These are phyloP conservation scores for Podocnemis expansa DNA, from an alignment of 2,113 vertebrate genomes.

Conservation along the genomic window DNA sequence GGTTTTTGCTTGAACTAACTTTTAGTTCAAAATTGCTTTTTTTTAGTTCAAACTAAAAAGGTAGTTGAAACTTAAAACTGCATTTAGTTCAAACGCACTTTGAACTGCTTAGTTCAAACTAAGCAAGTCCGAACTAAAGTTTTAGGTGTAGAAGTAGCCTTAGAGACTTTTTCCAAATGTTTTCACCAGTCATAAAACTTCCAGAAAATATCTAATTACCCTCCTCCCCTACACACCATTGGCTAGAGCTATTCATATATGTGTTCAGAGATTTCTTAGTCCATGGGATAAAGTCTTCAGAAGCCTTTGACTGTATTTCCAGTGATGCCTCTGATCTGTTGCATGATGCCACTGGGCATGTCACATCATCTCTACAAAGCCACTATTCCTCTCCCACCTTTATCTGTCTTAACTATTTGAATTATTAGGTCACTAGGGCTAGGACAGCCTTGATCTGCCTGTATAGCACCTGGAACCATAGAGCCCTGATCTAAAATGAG, in stretches of 20 bases:
- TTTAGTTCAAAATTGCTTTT: no score
- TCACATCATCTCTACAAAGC: neutral
- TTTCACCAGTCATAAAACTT: neutral
- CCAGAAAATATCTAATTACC: rapidly evolving
- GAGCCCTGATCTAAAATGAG: neutral
- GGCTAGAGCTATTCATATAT: neutral
- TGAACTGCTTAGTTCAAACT: no score
- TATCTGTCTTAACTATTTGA: neutral
- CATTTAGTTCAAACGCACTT: no score
- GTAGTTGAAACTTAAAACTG: no score
- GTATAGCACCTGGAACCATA: neutral
- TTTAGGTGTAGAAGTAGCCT: no score
- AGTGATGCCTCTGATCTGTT: neutral
- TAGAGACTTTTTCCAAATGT: neutral
- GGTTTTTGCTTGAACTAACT: no score
- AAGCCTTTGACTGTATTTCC: neutral
- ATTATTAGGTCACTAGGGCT: neutral
- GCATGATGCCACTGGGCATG: constrained; percentile 21
- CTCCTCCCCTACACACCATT: neutral
- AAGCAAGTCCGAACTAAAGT: no score
- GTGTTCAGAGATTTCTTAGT: neutral
- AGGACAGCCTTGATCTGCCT: neutral
- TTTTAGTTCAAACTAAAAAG: no score
- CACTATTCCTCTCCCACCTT: neutral
- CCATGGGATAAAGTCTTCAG: neutral